Percentiles rank a stretch among this genome's conserved stretches.
These are phyloP conservation scores for Vanessa cardui DNA, from an alignment of 2,888 invertebrate genomes.

Conservation along the genomic window DNA sequence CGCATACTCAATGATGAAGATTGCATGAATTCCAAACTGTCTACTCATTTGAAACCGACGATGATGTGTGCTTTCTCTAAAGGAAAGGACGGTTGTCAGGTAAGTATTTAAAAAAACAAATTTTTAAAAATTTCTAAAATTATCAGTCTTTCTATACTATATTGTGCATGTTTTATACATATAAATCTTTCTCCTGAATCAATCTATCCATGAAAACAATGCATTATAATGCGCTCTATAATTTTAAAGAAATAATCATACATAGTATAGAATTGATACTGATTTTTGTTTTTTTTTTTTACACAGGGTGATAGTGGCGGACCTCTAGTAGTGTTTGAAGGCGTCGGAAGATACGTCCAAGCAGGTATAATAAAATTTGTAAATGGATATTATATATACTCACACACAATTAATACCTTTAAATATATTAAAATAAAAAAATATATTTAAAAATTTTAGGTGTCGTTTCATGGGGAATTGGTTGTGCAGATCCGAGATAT, in stretches of 20 bases:
- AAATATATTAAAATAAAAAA: not conserved
- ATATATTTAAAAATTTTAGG: slow-evolving; percentile 60
- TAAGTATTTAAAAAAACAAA: slow-evolving; percentile 44
- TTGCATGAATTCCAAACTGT: slow-evolving; percentile 68
- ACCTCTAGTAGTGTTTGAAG: slow-evolving; percentile 80
- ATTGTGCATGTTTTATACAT: no score
- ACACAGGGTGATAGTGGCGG: slow-evolving; percentile 86
- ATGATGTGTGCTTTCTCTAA: slow-evolving; percentile 85
- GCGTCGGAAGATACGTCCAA: slow-evolving; percentile 80
- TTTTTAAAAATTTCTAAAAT: no score
- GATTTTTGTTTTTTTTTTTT: slow-evolving; percentile 40
- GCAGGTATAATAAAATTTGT: slow-evolving; percentile 70
- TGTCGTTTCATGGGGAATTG: slow-evolving; percentile 86
- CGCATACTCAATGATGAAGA: slow-evolving; percentile 68
- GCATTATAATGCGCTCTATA: no score
- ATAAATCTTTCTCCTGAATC: no score
- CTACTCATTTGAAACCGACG: slow-evolving; percentile 73
- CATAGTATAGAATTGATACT: accelerated
- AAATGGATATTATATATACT: no score
- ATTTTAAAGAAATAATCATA: no score
- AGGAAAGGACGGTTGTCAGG: slow-evolving; percentile 85
- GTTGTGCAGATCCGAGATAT: slow-evolving; percentile 83
- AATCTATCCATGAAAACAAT: no score
- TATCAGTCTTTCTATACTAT: no score
- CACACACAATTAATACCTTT: no score